phyloP scores from a whole-genome alignment of 2,113 vertebrate genomes.

The Sinocyclocheilus anophthalmus region DNA sequence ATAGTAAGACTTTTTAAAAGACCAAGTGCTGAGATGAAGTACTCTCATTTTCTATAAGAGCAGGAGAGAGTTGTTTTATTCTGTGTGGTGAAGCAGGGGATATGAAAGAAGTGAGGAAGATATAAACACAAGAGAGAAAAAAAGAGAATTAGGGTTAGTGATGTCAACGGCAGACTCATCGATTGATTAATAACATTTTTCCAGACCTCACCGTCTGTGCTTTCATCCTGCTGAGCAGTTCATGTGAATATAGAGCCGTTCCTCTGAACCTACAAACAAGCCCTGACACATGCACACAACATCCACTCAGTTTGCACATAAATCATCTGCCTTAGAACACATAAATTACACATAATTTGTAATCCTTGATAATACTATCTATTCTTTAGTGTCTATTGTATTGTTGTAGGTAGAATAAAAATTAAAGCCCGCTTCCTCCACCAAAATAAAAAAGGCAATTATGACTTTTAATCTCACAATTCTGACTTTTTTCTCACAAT shows the following conservation, averaged over 20 bases:
- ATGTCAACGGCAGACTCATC: constrained; percentile 63
- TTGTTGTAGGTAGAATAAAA: not conserved
- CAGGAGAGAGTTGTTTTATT: not conserved
- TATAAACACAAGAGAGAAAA: not conserved
- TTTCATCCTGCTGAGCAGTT: constrained; percentile 64
- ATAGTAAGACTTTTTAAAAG: no score
- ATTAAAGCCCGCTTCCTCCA: not conserved
- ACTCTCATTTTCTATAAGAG: not conserved
- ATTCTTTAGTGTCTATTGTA: not conserved
- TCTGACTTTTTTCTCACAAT: not conserved
- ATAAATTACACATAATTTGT: not conserved
- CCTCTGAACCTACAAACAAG: constrained; percentile 54
- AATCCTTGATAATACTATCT: no score
- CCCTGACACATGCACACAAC: constrained; percentile 35
- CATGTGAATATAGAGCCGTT: constrained; percentile 60
- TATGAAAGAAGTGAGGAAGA: constrained; percentile 5
- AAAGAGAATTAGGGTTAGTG: constrained; percentile 37
- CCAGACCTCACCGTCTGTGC: constrained; percentile 63
- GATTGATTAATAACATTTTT: constrained; percentile 72
- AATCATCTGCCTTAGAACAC: not conserved
- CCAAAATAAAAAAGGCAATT: not conserved
- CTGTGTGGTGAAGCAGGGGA: not conserved
- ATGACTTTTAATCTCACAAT: not conserved
- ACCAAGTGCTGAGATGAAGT: not conserved
- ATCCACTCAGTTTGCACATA: constrained; percentile 14